phyloP scores from a whole-genome alignment of 2,113 vertebrate genomes.

The Paralichthys olivaceus region DNA sequence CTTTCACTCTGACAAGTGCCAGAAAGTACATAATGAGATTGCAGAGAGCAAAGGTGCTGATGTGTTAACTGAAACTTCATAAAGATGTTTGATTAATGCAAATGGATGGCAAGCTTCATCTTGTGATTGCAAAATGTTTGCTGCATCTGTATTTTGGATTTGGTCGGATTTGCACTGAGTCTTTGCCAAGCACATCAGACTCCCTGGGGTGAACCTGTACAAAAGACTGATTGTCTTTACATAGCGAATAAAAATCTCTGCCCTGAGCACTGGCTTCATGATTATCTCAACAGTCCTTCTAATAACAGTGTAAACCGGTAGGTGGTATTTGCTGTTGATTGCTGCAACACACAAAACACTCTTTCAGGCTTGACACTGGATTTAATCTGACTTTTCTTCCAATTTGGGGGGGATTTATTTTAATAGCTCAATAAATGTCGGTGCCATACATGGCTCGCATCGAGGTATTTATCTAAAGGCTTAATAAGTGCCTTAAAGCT shows the following conservation, averaged over 20 bases:
- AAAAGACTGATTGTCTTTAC: conserved; percentile 75
- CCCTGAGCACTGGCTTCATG: conserved; percentile 46
- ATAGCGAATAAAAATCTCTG: conserved; percentile 36
- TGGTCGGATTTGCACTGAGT: conserved; percentile 47
- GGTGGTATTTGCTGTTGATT: conserved; percentile 40
- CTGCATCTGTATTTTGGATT: conserved; percentile 46
- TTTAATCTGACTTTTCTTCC: conserved; percentile 14
- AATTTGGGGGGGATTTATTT: conserved; percentile 40
- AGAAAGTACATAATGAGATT: conserved; percentile 42
- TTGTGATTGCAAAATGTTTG: conserved; percentile 64
- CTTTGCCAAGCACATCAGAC: conserved; percentile 64
- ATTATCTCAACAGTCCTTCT: conserved; percentile 56
- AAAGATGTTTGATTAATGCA: conserved; percentile 55
- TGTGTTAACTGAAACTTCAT: conserved; percentile 43
- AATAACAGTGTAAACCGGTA: conserved; percentile 46
- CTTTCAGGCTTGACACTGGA: conserved; percentile 29
- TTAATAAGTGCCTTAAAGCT: conserved; percentile 2
- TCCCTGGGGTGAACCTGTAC: conserved; percentile 60
- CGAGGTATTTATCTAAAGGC: conserved; percentile 19
- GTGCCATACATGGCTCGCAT: not conserved
- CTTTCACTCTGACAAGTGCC: conserved; percentile 49
- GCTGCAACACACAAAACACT: conserved; percentile 41
- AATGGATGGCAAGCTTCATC: conserved; percentile 70
- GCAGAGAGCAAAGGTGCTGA: conserved; percentile 26
- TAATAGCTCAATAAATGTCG: conserved; percentile 27